Evolutionary conservation across 35 echinoderm and acorn worm genomes (phyloP).

Genomic region (Patiria miniata): DNA sequence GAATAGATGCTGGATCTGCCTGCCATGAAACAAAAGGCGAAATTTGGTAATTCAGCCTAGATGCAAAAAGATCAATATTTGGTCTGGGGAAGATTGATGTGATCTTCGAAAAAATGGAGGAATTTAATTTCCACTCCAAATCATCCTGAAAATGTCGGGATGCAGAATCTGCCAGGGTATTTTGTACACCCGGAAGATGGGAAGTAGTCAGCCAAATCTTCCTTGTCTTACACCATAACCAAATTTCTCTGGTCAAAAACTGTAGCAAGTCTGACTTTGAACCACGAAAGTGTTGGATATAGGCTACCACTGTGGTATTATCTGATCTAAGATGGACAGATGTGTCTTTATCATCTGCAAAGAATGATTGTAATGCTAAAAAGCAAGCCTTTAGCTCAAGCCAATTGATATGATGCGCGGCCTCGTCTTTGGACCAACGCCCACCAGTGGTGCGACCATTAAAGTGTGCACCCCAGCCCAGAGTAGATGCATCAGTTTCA

Average conservation of each 20-base stretch:
- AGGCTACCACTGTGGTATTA: too few species aligned
- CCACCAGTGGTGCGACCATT: background rate
- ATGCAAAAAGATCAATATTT: conserved; percentile 44
- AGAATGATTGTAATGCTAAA: too few species aligned
- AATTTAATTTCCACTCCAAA: background rate
- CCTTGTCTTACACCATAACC: background rate
- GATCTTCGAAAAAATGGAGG: background rate
- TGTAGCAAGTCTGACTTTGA: background rate
- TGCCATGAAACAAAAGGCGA: conserved; percentile 31
- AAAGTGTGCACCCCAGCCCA: too few species aligned
- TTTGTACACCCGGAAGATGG: too few species aligned
- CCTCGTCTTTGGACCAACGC: background rate
- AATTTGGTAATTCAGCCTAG: conserved; percentile 32
- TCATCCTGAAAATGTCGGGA: too few species aligned
- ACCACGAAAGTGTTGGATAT: background rate
- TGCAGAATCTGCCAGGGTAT: background rate
- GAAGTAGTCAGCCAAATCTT: conserved; percentile 15
- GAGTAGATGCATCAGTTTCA: too few species aligned
- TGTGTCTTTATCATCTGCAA: background rate
- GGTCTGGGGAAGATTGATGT: conserved; percentile 1
- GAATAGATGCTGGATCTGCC: conserved; percentile 20
- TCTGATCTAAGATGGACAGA: background rate
- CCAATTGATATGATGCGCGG: background rate
- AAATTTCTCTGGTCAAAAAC: background rate
- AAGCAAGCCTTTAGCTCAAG: too few species aligned